phyloP scores from a whole-genome alignment of 2,888 invertebrate species.

The Polietes domitor region DNA sequence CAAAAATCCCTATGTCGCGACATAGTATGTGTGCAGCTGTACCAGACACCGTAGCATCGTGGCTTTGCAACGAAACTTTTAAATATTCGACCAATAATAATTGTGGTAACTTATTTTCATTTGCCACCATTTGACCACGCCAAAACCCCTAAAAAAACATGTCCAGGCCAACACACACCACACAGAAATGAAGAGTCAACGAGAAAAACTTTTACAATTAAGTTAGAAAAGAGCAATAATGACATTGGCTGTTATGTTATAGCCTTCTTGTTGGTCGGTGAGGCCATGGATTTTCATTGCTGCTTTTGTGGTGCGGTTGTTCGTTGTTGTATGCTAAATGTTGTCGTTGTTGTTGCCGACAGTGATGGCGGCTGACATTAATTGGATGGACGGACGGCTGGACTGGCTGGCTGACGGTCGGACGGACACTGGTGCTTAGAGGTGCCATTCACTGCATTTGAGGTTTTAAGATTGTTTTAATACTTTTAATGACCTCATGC shows the following conservation, averaged over 20 bases:
- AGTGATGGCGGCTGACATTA: slow-evolving; percentile 12
- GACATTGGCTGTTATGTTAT: slow-evolving; percentile 48
- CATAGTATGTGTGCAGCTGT: neutral
- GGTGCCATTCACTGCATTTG: slow-evolving; percentile 51
- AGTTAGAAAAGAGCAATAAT: slow-evolving; percentile 58
- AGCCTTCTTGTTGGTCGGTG: neutral
- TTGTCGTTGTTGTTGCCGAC: neutral
- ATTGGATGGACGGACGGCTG: slow-evolving; percentile 13
- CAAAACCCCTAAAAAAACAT: neutral
- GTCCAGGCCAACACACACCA: neutral
- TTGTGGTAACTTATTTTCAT: slow-evolving; percentile 61
- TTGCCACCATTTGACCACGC: slow-evolving; percentile 46
- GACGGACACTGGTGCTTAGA: slow-evolving; percentile 34
- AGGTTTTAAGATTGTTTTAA: slow-evolving; percentile 62
- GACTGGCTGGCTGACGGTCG: no score
- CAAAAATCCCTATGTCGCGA: neutral
- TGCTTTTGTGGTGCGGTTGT: neutral
- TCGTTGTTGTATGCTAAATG: slow-evolving; percentile 22
- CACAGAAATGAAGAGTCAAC: slow-evolving; percentile 11
- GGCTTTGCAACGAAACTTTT: slow-evolving; percentile 47
- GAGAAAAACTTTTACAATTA: slow-evolving; percentile 63
- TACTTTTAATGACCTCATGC: slow-evolving; percentile 61
- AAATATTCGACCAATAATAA: slow-evolving; percentile 67
- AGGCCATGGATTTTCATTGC: neutral
- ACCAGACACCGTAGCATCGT: no score